phyloP scores from a whole-genome alignment of 2,797 vertebrate genomes.

The Sternarchorhynchus goeldii region DNA sequence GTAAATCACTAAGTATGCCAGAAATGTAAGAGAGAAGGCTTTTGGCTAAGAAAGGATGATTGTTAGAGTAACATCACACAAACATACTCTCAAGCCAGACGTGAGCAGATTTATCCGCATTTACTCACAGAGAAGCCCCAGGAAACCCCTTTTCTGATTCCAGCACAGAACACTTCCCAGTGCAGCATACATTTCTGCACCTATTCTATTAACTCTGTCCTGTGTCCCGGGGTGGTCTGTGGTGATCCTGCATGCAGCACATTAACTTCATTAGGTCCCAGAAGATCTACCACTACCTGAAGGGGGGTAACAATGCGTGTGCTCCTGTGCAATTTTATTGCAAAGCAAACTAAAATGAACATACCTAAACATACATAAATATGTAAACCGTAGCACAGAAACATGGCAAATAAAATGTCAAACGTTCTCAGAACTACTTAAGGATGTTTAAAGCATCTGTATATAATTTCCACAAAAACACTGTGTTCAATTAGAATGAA shows the following conservation, averaged over 20 bases:
- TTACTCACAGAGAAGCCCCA: slow-evolving; percentile 11
- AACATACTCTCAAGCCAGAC: slow-evolving; percentile 24
- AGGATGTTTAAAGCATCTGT: not conserved
- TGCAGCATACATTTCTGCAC: not conserved
- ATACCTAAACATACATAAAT: not conserved
- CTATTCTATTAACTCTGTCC: not conserved
- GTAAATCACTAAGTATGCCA: slow-evolving; percentile 50
- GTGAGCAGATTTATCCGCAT: slow-evolving; percentile 28
- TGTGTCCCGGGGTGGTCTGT: too few relatives aligned
- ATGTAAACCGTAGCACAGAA: not conserved
- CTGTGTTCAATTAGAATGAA: not conserved
- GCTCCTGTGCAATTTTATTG: too few relatives aligned
- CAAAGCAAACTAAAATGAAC: too few relatives aligned
- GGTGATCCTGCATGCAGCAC: not conserved
- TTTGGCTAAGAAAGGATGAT: slow-evolving; percentile 27
- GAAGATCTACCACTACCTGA: not conserved
- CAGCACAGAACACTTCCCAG: slow-evolving; percentile 19
- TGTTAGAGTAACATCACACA: slow-evolving; percentile 42
- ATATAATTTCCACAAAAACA: not conserved
- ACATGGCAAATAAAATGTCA: not conserved
- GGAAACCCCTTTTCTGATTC: not conserved
- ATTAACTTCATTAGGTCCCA: not conserved
- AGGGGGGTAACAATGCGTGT: too few relatives aligned
- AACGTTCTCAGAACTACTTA: not conserved
- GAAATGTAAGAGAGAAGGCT: slow-evolving; percentile 30